A percentile compares a stretch with the other conserved stretches of the same genome.
Evolutionary conservation across 2,113 vertebrate genomes (phyloP).

Genomic region (Melanocharis versteri): DNA sequence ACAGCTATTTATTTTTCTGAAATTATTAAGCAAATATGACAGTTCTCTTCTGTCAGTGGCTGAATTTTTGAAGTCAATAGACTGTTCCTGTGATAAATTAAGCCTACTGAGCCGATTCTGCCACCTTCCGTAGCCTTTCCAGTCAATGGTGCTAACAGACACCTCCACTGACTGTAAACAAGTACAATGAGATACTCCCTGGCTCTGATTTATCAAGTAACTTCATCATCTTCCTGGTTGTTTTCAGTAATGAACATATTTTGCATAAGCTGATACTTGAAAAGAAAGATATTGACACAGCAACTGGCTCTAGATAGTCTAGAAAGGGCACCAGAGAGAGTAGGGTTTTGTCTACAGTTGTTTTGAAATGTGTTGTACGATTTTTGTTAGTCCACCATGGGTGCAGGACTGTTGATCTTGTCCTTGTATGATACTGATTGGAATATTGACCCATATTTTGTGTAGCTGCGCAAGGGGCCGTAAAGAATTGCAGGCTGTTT

Average conservation of each 20-base stretch:
- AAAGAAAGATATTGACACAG: background rate
- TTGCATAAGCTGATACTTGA: background rate
- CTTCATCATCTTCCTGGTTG: background rate
- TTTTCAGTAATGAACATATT: background rate
- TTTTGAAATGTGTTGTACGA: background rate
- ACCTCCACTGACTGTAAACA: background rate
- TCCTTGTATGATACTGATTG: background rate
- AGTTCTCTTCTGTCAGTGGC: background rate
- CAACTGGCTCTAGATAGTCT: background rate
- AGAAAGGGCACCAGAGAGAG: background rate
- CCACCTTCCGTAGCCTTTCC: background rate
- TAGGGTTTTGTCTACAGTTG: background rate
- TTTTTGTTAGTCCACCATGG: background rate
- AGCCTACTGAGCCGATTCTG: background rate
- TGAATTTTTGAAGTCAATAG: background rate
- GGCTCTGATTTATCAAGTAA: background rate
- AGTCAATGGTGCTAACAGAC: background rate
- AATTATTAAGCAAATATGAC: background rate
- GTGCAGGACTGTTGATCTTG: background rate
- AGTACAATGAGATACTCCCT: background rate
- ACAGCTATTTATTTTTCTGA: background rate
- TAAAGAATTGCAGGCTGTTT: background rate
- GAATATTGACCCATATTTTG: background rate
- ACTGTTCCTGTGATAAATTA: background rate
- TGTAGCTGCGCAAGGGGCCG: background rate